These are phyloP conservation scores for Gymnoscopelus braueri DNA, from an alignment of 2,797 vertebrate genomes.

Conservation along the genomic window DNA sequence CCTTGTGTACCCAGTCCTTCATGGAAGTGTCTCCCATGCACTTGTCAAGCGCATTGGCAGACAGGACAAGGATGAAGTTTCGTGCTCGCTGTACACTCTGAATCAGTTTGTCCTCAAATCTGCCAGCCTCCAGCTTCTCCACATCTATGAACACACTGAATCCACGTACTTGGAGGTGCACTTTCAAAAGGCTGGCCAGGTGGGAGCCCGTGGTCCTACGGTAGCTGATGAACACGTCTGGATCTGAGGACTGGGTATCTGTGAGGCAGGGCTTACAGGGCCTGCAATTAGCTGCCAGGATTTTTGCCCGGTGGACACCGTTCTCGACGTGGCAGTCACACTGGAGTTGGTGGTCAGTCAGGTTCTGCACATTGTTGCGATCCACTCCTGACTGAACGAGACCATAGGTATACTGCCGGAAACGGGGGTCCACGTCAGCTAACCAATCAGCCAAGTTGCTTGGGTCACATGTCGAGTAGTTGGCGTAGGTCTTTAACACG, in stretches of 20 bases:
- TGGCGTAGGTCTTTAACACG: conserved; percentile 93
- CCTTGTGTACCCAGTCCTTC: conserved; percentile 99
- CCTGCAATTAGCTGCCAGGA: conserved; percentile 82
- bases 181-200: conserved; percentile 96
- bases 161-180: conserved; percentile 94
- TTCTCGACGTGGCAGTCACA: conserved; percentile 87
- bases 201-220: conserved; percentile 93
- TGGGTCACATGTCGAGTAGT: conserved; percentile 95
- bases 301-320: conserved; percentile 91
- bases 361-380: conserved; percentile 82
- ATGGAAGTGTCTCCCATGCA: conserved; percentile 91
- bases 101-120: conserved; percentile 94
- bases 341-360: conserved; percentile 93
- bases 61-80: conserved; percentile 96
- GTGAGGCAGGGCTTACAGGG: conserved; percentile 80
- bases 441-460: conserved; percentile 97
- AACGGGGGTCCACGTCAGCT: conserved; percentile 87
- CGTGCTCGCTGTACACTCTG: conserved; percentile 91
- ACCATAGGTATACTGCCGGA: conserved; percentile 96
- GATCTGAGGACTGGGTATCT: conserved; percentile 81
- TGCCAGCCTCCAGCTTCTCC: conserved; percentile 96
- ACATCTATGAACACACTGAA: conserved; percentile 98
- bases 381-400: conserved; percentile 92
- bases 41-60: conserved; percentile 89
- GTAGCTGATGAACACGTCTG: conserved; percentile 98